Evolutionary conservation across 2,888 invertebrate species (phyloP).

Genomic region (Actias luna): DNA sequence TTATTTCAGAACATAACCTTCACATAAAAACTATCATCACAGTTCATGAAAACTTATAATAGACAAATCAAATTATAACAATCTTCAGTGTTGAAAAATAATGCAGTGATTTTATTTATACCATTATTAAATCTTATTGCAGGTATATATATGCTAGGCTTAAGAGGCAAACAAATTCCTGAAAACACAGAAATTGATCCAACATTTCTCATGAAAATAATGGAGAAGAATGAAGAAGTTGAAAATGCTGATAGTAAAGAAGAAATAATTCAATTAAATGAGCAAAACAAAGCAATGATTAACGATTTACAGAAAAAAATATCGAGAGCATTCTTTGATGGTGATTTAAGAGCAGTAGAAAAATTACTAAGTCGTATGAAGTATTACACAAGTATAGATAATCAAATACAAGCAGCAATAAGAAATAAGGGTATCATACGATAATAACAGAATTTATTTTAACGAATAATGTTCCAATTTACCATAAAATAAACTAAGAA

Average conservation of each 20-base stretch:
- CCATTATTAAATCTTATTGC: constrained; percentile 32
- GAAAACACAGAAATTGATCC: constrained; percentile 85
- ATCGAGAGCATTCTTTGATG: constrained; percentile 83
- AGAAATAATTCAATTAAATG: constrained; percentile 81
- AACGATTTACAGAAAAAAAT: constrained; percentile 80
- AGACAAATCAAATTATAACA: neutral
- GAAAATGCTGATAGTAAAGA: constrained; percentile 83
- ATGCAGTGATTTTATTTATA: neutral
- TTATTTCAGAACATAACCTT: too few relatives aligned
- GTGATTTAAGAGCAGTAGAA: constrained; percentile 85
- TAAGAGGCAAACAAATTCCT: constrained; percentile 84
- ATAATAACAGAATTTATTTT: constrained; percentile 31
- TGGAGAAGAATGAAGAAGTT: constrained; percentile 95
- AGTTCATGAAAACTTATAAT: neutral
- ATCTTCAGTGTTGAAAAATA: neutral
- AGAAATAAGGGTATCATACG: constrained; percentile 81
- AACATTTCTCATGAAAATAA: constrained; percentile 89
- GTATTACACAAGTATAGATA: constrained; percentile 91
- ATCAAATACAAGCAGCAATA: constrained; percentile 86
- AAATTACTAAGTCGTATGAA: constrained; percentile 88
- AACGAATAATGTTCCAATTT: neutral
- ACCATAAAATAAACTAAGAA: too few relatives aligned
- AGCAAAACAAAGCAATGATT: constrained; percentile 81
- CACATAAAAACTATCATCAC: neutral
- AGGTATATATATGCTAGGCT: constrained; percentile 89